Percentiles rank a stretch among this genome's conserved stretches.
Conservation (phyloP, 2,797 vertebrate genomes). For the Falco columbarius region DNA sequence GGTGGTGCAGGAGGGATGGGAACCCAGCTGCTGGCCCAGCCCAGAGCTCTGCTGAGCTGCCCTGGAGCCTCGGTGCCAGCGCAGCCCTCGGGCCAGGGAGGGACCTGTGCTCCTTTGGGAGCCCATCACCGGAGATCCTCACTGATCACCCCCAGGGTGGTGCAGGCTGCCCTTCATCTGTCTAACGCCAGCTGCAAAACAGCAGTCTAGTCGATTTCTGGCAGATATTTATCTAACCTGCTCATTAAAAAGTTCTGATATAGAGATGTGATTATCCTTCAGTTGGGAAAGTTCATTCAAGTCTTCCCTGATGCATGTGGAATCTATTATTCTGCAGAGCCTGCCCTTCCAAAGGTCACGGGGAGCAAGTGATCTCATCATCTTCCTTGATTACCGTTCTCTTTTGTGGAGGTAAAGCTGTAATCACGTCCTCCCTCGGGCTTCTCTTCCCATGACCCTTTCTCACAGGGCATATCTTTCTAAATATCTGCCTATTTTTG, state of each 20-base stretch:
- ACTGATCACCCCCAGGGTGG: background rate
- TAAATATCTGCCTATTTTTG: constrained; percentile 22
- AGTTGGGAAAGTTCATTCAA: background rate
- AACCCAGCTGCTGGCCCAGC: background rate
- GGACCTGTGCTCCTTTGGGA: background rate
- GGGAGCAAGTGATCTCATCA: background rate
- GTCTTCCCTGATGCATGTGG: background rate
- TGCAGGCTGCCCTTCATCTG: background rate
- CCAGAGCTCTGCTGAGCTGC: background rate
- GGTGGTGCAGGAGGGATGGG: background rate
- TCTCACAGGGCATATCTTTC: constrained; percentile 2
- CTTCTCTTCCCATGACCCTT: background rate
- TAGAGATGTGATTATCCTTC: background rate
- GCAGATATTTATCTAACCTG: background rate
- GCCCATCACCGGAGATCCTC: background rate
- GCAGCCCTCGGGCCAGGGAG: background rate
- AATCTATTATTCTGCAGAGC: background rate
- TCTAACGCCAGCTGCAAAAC: background rate
- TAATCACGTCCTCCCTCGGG: constrained; percentile 1
- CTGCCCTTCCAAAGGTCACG: background rate
- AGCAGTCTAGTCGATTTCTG: background rate
- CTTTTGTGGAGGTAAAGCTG: background rate
- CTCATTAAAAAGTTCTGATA: background rate
- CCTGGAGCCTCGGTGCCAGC: background rate
- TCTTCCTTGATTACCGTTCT: constrained; percentile 22